Evolutionary conservation across 1,140 invertebrate genomes (phyloP).

Genomic region (Temnothorax longispinosus): DNA sequence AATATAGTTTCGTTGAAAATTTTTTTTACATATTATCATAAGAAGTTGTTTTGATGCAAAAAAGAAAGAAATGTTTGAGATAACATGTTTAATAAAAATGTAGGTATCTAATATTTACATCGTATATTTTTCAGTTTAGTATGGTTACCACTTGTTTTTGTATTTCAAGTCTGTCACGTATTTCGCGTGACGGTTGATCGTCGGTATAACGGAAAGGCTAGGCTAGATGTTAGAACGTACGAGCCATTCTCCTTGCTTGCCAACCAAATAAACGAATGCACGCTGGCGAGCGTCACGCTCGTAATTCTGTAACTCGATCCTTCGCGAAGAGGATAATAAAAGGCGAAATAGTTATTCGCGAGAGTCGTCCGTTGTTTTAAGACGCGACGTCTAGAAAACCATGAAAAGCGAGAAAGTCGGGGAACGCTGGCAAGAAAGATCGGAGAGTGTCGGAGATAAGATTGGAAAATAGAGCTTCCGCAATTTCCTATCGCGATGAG

Average conservation of each 20-base stretch:
- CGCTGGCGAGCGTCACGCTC: slow-evolving; percentile 61
- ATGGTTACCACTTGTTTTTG: background rate
- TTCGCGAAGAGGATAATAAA: slow-evolving; percentile 61
- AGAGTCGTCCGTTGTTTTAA: slow-evolving; percentile 53
- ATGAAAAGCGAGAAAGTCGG: slow-evolving; percentile 24
- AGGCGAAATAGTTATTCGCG: slow-evolving; percentile 61
- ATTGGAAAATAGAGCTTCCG: background rate
- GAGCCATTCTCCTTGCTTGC: slow-evolving; percentile 64
- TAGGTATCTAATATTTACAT: too few relatives aligned
- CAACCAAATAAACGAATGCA: slow-evolving; percentile 70
- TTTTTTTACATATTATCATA: background rate
- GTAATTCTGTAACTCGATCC: slow-evolving; percentile 68
- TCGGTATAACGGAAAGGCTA: slow-evolving; percentile 31
- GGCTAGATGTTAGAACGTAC: slow-evolving; percentile 46
- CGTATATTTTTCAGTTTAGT: background rate
- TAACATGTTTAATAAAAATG: background rate
- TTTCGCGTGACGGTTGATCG: slow-evolving; percentile 49
- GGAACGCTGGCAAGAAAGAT: background rate
- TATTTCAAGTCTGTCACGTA: slow-evolving; percentile 14
- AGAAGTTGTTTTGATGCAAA: background rate
- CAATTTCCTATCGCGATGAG: background rate
- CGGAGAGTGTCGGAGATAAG: slow-evolving; percentile 7
- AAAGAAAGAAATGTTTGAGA: background rate
- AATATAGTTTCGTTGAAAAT: background rate
- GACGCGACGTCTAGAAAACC: slow-evolving; percentile 26